Evolutionary conservation across 2,797 vertebrate genomes (phyloP).

Genomic region (Eulemur albifrons): DNA sequence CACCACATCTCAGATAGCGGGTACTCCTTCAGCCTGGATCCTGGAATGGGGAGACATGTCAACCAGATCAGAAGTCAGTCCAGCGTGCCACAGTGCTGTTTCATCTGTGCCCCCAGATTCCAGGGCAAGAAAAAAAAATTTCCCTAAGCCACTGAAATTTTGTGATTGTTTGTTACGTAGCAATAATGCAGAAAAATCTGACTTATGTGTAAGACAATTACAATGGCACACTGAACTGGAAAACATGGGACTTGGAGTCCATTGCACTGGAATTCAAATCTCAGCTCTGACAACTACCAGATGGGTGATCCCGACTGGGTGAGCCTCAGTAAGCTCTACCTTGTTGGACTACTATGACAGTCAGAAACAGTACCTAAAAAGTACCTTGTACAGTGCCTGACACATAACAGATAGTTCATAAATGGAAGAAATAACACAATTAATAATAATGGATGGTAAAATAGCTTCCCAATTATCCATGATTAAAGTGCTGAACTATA

Average conservation of each 20-base stretch:
- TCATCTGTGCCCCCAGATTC: not conserved
- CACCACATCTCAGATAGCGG: not conserved
- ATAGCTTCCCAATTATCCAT: not conserved
- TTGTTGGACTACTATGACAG: not conserved
- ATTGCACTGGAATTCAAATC: not conserved
- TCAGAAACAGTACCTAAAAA: not conserved
- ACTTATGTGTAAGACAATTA: not conserved
- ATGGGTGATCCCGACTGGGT: not conserved
- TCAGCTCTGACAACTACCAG: not conserved
- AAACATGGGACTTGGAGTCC: not conserved
- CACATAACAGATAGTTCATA: not conserved
- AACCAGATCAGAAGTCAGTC: accelerated
- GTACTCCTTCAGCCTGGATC: not conserved
- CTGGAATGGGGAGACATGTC: not conserved
- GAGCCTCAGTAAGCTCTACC: not conserved
- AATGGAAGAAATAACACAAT: not conserved
- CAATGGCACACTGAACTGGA: accelerated
- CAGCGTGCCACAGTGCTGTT: not conserved
- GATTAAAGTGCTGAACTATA: conserved; percentile 5
- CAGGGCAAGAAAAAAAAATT: not conserved
- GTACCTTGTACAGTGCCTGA: not conserved
- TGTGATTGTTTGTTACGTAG: not conserved
- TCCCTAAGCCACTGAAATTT: not conserved
- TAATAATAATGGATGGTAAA: not conserved
- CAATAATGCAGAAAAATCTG: not conserved